These are phyloP conservation scores for Amphibalanus amphitrite DNA, from an alignment of 1,140 invertebrate genomes.

Conservation along the genomic window DNA sequence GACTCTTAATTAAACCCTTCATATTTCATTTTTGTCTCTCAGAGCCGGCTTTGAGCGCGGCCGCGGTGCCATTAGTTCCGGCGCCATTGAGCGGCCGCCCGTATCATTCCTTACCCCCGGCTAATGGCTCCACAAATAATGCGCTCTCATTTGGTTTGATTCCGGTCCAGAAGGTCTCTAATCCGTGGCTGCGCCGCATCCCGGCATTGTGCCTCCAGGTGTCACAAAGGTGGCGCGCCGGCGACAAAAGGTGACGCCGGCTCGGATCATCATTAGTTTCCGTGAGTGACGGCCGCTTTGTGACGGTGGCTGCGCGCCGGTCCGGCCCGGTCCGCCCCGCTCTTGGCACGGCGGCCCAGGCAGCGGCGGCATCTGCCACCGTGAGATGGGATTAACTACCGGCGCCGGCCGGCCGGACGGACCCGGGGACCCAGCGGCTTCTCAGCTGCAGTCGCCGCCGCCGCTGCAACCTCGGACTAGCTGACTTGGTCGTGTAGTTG, in stretches of 20 bases:
- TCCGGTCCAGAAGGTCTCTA: neutral
- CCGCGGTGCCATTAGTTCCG: neutral
- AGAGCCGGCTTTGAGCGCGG: neutral
- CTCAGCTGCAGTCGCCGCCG: neutral
- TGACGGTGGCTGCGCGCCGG: neutral
- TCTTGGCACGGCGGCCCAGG: no score
- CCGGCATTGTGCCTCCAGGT: neutral
- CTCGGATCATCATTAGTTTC: neutral
- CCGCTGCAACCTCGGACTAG: no score
- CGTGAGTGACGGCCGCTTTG: neutral
- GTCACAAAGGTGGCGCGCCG: neutral
- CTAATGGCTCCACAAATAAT: slow-evolving; percentile 1
- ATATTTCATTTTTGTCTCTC: neutral
- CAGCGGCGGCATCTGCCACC: no score
- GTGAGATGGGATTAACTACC: neutral
- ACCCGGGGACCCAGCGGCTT: no score
- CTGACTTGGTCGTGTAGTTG: no score
- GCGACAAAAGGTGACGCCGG: neutral
- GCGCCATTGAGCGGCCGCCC: neutral
- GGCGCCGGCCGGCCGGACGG: no score
- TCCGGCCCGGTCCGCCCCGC: no score
- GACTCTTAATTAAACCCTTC: neutral
- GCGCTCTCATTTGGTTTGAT: slow-evolving; percentile 1
- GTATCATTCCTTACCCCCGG: neutral
- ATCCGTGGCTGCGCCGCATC: neutral